Evolutionary conservation across 2,888 invertebrate genomes (phyloP), one percentile per base, ranked within the genome.

Genomic region (Lepidochrysops patricia): DNA sequence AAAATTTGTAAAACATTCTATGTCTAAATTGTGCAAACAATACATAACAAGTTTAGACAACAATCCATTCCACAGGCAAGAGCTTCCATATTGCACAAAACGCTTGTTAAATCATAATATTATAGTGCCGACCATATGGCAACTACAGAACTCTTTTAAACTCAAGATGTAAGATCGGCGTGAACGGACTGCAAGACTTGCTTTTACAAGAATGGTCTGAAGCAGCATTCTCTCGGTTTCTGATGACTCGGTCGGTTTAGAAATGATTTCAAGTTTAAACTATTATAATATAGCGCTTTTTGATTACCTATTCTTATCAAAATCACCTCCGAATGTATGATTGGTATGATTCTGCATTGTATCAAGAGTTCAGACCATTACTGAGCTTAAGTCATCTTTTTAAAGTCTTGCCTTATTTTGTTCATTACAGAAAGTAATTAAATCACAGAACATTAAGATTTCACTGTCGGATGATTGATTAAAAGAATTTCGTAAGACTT

Each of bases 1-100:
- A 61, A 61, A 63, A 63, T 57, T 57, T 57, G 58, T 61, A 63
- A 63, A 61, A 64, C 56, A 61, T 57, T 59, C 58, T 58, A 58
- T 3, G 27, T 58, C 57, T 43, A 61, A 62, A 61, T 62, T 64
- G 64, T 64, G 64, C 64, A 61, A 62, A 62, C 58, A 61, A 62
- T 27, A n/a, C 26, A 49, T 48, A 48, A 58, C 48, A 54, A 54
- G 32, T 58, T 54, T 9, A 27, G 13, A 57, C 29, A 27, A 27
- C 26, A 15, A 29, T 13, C 5, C n/a, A 52, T 4, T 27, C 9
- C 15, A 9, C 29, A 29, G 50, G 50, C 26, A 50, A 50, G 50
- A 26, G 50, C 2, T 26, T 26, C 25, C n/a, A 13, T 15, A 50
- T 50, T 50, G 26, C 50, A 43, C 43, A 43, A 43, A 43, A 43